Base-by-base conservation (phyloP, 2,113 vertebrate species). In the Labeo rohita region DNA sequence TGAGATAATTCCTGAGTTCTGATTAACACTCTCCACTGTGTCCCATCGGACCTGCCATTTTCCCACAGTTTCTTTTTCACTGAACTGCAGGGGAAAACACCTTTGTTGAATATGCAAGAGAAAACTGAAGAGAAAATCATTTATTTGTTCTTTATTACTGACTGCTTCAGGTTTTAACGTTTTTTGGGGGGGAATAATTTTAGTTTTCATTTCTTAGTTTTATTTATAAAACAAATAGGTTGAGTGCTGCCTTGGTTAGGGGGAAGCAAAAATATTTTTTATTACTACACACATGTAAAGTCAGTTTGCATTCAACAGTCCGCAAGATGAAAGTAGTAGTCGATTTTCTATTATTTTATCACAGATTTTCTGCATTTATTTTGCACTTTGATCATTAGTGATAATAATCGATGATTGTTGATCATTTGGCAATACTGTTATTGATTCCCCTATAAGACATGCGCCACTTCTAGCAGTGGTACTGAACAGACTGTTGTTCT, bases 21-120 rank as follows among this genome's bases (percentile, higher is more conserved):
- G 78, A 80, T 80, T 47, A 43, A 66, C n/a, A 49, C 13, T 82
- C 13, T 28, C 43, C 61, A 82, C 61, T 50, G 5, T 43, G 39
- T 47, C 43, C 59, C 43, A 28, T 5, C 5, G 43, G 61, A 68
- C 18, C 75, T 10, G 11, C 23, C n/a, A 23, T 82, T 81, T 68
- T 68, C 61, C 45, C 61, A 28, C 61, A 11, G 8, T 47, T 66
- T 68, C 15, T 49, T 50, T 45, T 65, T 28, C 28, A 11, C 49
- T 73, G 39, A 39, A 39, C 8, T 54, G 23, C 13, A 21, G 18
- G 16, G 2, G 11, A 49, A 12, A 74, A 47, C 6, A 49, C 54
- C 77, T 45, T 3, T 45, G 77, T 36, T 43, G 50, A n/a, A 56
- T 21, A 78, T 34, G 28, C 8, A 9, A 77, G 23, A 36, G 75